Evolutionary conservation across 2,797 vertebrate species (phyloP).

Genomic region (Rhinatrema bivittatum): DNA sequence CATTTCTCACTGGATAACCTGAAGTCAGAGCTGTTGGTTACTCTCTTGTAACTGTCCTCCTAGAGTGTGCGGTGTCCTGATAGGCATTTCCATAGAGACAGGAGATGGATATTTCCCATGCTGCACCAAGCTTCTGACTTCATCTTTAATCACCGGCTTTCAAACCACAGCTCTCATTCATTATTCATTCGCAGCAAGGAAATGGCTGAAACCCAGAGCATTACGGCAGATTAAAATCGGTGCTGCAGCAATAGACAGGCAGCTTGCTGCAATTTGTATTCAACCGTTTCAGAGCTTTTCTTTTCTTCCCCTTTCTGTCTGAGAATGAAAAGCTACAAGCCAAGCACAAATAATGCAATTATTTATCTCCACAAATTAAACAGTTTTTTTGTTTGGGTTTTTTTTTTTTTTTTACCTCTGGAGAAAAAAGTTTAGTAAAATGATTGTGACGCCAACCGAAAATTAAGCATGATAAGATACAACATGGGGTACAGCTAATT

Average conservation of each 20-base stretch:
- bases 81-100: slow-evolving; percentile 54
- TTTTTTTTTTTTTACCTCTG: too few relatives aligned
- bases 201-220: slow-evolving; percentile 33
- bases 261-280: too few relatives aligned
- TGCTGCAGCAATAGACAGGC: not conserved
- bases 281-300: too few relatives aligned
- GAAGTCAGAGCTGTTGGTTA: slow-evolving; percentile 16
- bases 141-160: slow-evolving; percentile 53
- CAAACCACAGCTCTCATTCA: slow-evolving; percentile 50
- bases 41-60: slow-evolving; percentile 25
- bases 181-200: slow-evolving; percentile 52
- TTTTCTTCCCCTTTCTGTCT: too few relatives aligned
- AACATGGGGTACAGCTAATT: too few relatives aligned
- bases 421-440: too few relatives aligned
- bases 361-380: too few relatives aligned
- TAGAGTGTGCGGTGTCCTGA: slow-evolving; percentile 28
- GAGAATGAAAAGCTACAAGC: too few relatives aligned
- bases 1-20: slow-evolving; percentile 13
- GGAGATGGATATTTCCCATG: slow-evolving; percentile 40
- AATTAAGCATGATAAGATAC: too few relatives aligned
- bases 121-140: slow-evolving; percentile 49
- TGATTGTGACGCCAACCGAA: too few relatives aligned
- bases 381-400: too few relatives aligned
- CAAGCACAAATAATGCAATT: too few relatives aligned
- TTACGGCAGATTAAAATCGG: slow-evolving; percentile 22